Evolutionary conservation across 1,140 invertebrate genomes (phyloP), one percentile per base, ranked within the genome.

Genomic region (Polypedilum pembai): DNA sequence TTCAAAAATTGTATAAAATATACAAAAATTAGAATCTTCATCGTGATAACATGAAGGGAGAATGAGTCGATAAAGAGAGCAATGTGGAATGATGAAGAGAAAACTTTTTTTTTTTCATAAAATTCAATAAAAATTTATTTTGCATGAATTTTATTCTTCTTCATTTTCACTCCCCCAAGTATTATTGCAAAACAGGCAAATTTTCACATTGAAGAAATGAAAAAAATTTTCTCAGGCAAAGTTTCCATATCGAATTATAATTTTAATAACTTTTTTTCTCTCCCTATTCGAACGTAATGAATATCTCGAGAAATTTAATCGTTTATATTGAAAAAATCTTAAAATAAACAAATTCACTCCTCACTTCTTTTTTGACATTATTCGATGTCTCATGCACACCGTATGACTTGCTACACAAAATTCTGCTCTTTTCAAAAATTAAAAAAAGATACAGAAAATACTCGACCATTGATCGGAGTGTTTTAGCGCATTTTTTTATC

Each of bases 101-200:
- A 33, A 33, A 33, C 1, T 3, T 1, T 33, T 33, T 33, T 33
- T 33, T 56, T 69, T 69, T 69, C 65, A 69, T 21, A 21, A 18
- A 69, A 69, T 69, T 21, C 65, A 69, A 69, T 69, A 69, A 69
- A 69, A 69, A 69, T 69, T 69, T 69, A 69, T 69, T 69, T 56
- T 56, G 45, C 45, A 56, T 56, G 45, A 56, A 56, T 56, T n/a
- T 56, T 15, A 15, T 56, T 15, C 45, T n/a, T 56, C 24, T 33
- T 33, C 24, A 33, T 33, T 33, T 33, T 33, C 24, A 33, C 24
- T 33, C 24, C 24, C 24, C 45, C 45, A n/a, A n/a, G 45, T n/a
- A 56, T n/a, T n/a, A 56, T 12, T 56, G n/a, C 45, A 56, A 15
- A 56, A 56, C 12, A 56, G 12, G 45, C 63, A 69, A 21, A 69